Percentiles rank a stretch among this genome's conserved stretches.
Conservation (phyloP, 2,113 vertebrate species). For the Orientallactaga bullata region DNA sequence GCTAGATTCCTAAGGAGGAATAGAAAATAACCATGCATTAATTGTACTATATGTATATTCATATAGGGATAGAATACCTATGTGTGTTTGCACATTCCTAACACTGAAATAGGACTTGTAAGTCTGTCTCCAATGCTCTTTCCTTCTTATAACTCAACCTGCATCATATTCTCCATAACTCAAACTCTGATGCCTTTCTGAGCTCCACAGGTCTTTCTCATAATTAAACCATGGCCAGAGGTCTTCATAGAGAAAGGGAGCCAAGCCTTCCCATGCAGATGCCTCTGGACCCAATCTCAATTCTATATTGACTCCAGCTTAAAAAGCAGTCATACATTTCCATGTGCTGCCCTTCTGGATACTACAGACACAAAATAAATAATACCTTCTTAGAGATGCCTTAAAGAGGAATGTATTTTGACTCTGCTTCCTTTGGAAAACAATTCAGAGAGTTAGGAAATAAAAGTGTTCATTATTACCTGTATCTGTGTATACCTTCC, state of each 20-base stretch:
- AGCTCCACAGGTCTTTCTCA: neutral
- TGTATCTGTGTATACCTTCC: neutral
- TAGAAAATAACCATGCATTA: neutral
- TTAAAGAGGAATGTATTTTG: neutral
- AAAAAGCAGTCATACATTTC: neutral
- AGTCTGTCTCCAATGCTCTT: neutral
- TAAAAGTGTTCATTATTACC: neutral
- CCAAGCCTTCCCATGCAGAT: neutral
- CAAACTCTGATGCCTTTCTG: conserved; percentile 50
- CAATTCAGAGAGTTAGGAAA: neutral
- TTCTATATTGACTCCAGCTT: neutral
- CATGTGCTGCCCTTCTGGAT: neutral
- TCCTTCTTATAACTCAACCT: neutral
- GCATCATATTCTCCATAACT: conserved; percentile 20
- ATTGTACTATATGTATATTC: neutral
- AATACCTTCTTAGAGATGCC: neutral
- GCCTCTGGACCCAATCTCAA: neutral
- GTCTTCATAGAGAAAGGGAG: neutral
- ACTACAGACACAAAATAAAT: neutral
- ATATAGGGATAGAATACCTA: neutral
- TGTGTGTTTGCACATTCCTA: neutral
- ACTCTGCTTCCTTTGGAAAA: conserved; percentile 20
- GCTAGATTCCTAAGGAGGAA: neutral
- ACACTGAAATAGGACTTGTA: neutral
- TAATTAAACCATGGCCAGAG: conserved; percentile 45